These are phyloP conservation scores for Aleadryas rufinucha DNA, from an alignment of 2,113 vertebrate genomes.

Conservation along the genomic window DNA sequence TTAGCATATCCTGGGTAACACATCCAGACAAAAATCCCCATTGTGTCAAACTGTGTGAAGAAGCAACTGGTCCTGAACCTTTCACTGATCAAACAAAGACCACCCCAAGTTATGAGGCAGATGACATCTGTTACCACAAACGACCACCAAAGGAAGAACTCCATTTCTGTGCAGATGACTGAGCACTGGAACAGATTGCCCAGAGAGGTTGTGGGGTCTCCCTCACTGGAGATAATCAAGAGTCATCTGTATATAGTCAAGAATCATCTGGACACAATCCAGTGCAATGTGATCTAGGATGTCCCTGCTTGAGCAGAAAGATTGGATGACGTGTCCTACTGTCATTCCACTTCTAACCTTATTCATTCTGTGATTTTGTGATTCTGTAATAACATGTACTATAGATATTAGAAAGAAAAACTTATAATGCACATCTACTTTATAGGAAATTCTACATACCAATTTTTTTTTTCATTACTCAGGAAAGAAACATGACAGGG, in stretches of 20 bases:
- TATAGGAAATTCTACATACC: not conserved
- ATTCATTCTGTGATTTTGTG: not conserved
- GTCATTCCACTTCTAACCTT: not conserved
- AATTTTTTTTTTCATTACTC: not conserved
- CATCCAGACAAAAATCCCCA: not conserved
- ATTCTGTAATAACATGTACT: not conserved
- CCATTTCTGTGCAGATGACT: not conserved
- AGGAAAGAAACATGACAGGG: not conserved
- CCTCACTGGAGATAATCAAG: not conserved
- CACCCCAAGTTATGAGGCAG: too few species aligned
- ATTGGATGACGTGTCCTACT: not conserved
- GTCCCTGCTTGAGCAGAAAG: not conserved
- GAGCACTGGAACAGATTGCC: not conserved
- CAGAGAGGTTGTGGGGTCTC: not conserved
- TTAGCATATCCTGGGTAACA: not conserved
- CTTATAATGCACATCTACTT: not conserved
- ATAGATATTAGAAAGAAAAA: not conserved
- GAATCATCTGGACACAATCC: not conserved
- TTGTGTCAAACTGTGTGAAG: not conserved
- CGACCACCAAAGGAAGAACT: not conserved
- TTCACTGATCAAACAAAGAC: fast-evolving
- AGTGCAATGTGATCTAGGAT: not conserved
- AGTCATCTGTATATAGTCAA: not conserved
- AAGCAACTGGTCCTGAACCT: not conserved
- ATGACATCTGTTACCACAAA: fast-evolving